Base-by-base conservation (phyloP, 2,797 vertebrate species). In the Enteromius afrohamiltoni region DNA sequence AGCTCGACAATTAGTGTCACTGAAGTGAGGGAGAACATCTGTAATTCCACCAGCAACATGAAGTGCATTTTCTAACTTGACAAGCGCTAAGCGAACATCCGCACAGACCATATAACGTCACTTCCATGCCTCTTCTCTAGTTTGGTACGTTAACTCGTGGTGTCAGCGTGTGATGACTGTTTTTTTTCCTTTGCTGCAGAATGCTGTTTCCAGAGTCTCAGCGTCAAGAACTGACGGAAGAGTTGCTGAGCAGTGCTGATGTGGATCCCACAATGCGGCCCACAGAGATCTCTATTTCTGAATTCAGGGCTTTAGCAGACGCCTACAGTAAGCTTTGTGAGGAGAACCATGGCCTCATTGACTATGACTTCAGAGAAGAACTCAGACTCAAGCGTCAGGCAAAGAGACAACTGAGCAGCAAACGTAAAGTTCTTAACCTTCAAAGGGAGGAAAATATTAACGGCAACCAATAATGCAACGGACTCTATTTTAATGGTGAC, bases 181-280 rank as follows among this genome's bases (percentile, higher is more conserved):
- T 1, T 79, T 86, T 10, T 60, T 40, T 2, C 16, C 42, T 77
- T 37, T 34, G 42, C 29, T 45, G 23, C 89, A 99, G 98, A 88
- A 96, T 94, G 91, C 87, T 99, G 90, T 99, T 99, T 91, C 98
- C 98, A 0, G 95, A 96, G 93, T 92, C 85, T 0, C 87, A 89
- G 31, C 96, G 97, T 8, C 67, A 89, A 1, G 92, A 96, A 87
- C 93, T 96, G 91, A 94, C 96, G 0, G 93, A 93, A 85, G 92
- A 93, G 87, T 90, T 99, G 91, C 88, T 99, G 85, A 89, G 89
- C 88, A 34, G 82, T 84, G 97, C 98, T 0, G 91, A 98, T 0
- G 94, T 99, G 86, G 96, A 99, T 88, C 97, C 97, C 21, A 95
- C 93, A 6, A 91, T 97, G 0, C 95, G 96, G 21, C 96, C 98